Conservation (phyloP, 30 jellyfish, hydroid and myxozoan species). For the Turritopsis dohrnii region DNA sequence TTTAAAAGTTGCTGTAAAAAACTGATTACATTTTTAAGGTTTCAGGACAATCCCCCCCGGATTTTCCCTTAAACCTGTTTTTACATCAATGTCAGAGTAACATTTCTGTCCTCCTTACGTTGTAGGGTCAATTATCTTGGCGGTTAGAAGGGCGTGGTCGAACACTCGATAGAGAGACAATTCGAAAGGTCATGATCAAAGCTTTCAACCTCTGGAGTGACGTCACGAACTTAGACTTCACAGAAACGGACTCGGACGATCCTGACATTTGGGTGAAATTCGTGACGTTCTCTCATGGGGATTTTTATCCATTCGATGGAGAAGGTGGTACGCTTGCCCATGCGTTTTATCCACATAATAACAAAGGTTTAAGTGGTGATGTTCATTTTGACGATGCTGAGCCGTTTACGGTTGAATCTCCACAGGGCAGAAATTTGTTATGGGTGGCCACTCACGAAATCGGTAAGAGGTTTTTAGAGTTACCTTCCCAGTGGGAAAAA, state of each 20-base stretch:
- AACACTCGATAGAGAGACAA: conserved; percentile 33
- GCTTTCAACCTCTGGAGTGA: conserved; percentile 23
- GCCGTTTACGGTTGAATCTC: conserved; percentile 21
- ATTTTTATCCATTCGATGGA: conserved; percentile 60
- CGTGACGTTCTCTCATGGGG: conserved; percentile 43
- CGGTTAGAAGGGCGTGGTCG: conserved; percentile 44
- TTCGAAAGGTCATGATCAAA: conserved; percentile 39
- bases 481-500: no score
- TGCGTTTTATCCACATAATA: conserved; percentile 61
- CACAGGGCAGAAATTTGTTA: conserved; percentile 46
- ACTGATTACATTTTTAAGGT: no score
- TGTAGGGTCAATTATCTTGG: conserved; percentile 44
- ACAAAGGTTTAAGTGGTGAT: background rate
- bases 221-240: conserved; percentile 42
- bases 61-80: no score
- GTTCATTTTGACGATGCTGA: conserved; percentile 78
- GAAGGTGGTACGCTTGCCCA: conserved; percentile 83
- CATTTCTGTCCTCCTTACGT: background rate
- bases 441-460: conserved; percentile 85
- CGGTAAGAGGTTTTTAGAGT: conserved; percentile 23
- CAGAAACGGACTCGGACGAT: conserved; percentile 29
- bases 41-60: no score
- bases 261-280: conserved; percentile 43
- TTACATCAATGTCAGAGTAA: background rate
- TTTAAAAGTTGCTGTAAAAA: no score